Base-by-base conservation (phyloP, 2,113 vertebrate genomes). In the Ictidomys tridecemlineatus region DNA sequence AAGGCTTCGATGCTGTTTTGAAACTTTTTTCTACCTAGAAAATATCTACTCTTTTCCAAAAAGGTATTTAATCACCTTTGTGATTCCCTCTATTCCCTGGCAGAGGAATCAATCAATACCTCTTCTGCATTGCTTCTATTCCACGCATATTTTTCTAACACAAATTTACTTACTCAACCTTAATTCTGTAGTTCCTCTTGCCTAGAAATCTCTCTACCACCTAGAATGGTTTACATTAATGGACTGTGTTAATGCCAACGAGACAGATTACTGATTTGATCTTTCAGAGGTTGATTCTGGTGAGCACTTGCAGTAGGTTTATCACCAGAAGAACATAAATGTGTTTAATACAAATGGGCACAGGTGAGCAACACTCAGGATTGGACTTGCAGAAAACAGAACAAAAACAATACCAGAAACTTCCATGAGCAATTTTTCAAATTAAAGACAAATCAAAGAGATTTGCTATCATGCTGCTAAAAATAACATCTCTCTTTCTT, bases 271-370 rank as follows among this genome's bases (percentile, higher is more conserved):
- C 18, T 11, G 26, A 13, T 91, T 39, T 69, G 26, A 39, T 20
- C 80, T 76, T 73, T 61, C n/a, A 3, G 58, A 56, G 80, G 51
- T 88, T 79, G 63, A 76, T 89, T 93, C 91, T 17, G 24, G 67
- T 74, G 80, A 93, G 73, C 72, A 32, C 65, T 77, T 39, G 37
- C n/a, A 61, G 24, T 34, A 53, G 91, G 37, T 42, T 89, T 86
- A 28, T 89, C 37, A 90, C 3, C 28, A 67, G 17, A 77, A 69
- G 80, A 92, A 86, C 51, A 92, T 87, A 87, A 89, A 58, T 32
- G 12, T 53, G 42, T 56, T 69, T 76, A n/a, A 92, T 58, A 22
- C 24, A 67, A 73, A 70, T 58, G 51, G 51, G 17, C 20, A 67
- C 32, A 88, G 74, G 6, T 10, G 20, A 69, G 53, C 70, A 63